Conservation (phyloP, 2,113 vertebrate species). For the Casuarius casuarius region DNA sequence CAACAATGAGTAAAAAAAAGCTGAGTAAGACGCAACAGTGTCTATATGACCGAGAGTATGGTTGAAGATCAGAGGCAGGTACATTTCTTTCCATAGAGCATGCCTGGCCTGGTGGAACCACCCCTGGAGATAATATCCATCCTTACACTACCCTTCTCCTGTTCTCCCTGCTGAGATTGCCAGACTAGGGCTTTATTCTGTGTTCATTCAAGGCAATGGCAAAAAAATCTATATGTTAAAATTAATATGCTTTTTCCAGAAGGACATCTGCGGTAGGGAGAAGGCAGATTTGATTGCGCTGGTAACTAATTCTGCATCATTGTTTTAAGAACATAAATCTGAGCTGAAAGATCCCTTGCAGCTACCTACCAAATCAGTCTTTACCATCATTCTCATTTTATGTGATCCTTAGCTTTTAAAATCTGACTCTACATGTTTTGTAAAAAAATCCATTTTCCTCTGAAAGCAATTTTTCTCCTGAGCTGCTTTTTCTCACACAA, state of each 20-base stretch:
- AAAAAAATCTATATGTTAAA: not conserved
- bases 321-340: not conserved
- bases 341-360: not conserved
- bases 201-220: not conserved
- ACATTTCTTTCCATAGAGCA: not conserved
- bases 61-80: not conserved
- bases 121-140: not conserved
- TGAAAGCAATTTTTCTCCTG: constrained; percentile 19
- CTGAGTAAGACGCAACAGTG: not conserved
- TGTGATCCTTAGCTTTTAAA: not conserved
- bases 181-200: not conserved
- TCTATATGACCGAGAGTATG: not conserved
- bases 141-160: not conserved
- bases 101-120: not conserved
- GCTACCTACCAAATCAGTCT: not conserved
- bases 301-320: not conserved
- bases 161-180: not conserved
- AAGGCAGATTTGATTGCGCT: not conserved
- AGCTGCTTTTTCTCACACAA: not conserved
- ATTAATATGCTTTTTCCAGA: not conserved
- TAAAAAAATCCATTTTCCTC: not conserved
- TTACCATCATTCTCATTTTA: not conserved
- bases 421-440: not conserved
- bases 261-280: not conserved
- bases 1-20: not conserved